Base-by-base conservation (phyloP, 92 coral and sea anemone species). In the Pocillopora meandrina region DNA sequence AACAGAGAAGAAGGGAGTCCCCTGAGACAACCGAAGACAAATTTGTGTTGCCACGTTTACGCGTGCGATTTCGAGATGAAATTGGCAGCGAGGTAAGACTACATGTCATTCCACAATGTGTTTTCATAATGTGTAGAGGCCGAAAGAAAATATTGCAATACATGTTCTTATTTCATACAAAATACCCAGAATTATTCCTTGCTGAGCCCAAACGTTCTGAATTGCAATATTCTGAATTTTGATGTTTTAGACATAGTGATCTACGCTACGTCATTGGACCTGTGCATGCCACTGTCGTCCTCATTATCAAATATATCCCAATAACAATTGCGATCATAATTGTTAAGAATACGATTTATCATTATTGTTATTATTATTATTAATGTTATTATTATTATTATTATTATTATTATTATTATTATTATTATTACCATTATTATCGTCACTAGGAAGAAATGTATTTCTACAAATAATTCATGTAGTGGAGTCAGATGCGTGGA, bases 41-140 rank as follows among this genome's bases (percentile, higher is more conserved):
- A 74, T 18, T 56, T 17, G 63, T 74, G 35, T 56, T 74, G 23
- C 63, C 78, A 9, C 20, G 33, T 21, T 65, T 62, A 70, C 72
- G 59, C 70, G 12, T 77, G 70, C 82, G 33, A 77, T 77, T 61
- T 60, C 58, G 21, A 60, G 82, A 77, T 33, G 82, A 77, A 19
- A 33, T 77, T 77, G 7, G 17, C 33, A 77, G 72, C 33, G 56
- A 77, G 71, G 82, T 77, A 56, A 21, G 71, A n/a, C 33, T 18
- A 15, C 52, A 66, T 66, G 71, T 15, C 33, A 26, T 34, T 66
- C 71, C 33, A 18, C 3, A 66, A 26, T 26, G 33, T 66, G 13
- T 19, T 26, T 66, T 66, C 31, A 2, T 6, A 65, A 65, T n/a
- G 23, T 65, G 10, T 1, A 65, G 31, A 65, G 31, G 13, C 31